These are phyloP conservation scores for Berghia stephanieae DNA, from an alignment of 1,140 invertebrate genomes.

Conservation along the genomic window DNA sequence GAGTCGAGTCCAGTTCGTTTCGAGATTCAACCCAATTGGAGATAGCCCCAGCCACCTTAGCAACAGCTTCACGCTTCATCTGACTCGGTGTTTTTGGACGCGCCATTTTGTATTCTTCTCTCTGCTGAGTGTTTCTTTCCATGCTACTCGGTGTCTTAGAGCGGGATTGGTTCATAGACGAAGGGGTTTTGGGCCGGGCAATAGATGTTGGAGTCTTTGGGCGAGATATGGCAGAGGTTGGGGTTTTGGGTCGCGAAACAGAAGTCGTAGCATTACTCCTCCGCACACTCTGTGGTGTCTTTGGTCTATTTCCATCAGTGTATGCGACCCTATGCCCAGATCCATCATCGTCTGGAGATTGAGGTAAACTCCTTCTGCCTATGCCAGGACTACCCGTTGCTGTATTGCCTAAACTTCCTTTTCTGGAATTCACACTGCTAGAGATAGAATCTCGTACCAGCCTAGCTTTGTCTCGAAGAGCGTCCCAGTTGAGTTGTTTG, in stretches of 20 bases:
- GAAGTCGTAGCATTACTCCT: too few relatives aligned
- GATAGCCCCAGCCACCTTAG: slow-evolving; percentile 30
- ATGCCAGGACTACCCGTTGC: slow-evolving; percentile 19
- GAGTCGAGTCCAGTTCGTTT: neutral
- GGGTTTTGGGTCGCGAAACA: too few relatives aligned
- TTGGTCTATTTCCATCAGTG: neutral
- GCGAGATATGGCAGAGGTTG: slow-evolving; percentile 17
- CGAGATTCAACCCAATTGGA: slow-evolving; percentile 26
- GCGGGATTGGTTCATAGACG: neutral
- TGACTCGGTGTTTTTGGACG: slow-evolving; percentile 25
- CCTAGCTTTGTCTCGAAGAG: slow-evolving; percentile 33
- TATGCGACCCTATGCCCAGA: neutral
- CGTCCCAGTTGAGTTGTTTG: slow-evolving; percentile 19
- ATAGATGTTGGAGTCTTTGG: slow-evolving; percentile 41
- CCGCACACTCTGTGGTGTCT: slow-evolving; percentile 10
- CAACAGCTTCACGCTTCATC: slow-evolving; percentile 24
- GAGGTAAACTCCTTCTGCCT: slow-evolving; percentile 26
- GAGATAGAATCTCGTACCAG: slow-evolving; percentile 33
- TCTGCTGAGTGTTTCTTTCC: neutral
- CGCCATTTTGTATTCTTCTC: slow-evolving; percentile 28
- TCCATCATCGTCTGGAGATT: slow-evolving; percentile 21
- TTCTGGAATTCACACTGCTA: slow-evolving; percentile 5
- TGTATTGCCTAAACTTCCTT: neutral
- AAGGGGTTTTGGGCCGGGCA: slow-evolving; percentile 33
- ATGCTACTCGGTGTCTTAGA: slow-evolving; percentile 13